These are phyloP conservation scores for Montifringilla adamsi DNA, from an alignment of 2,113 vertebrate genomes.

Conservation along the genomic window DNA sequence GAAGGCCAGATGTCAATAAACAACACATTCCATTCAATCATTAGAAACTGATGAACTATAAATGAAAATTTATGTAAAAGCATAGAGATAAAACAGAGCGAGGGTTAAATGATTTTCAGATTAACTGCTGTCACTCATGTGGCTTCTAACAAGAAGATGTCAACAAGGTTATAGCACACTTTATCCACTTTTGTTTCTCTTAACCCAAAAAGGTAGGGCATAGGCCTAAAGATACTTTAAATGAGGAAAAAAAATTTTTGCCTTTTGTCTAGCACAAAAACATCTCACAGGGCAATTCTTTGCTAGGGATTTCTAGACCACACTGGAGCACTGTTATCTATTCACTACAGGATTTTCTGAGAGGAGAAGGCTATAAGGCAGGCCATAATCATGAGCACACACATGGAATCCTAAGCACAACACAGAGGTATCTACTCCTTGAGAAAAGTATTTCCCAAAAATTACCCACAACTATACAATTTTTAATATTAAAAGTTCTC, in stretches of 20 bases:
- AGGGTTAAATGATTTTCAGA: not conserved
- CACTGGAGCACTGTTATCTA: not conserved
- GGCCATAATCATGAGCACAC: not conserved
- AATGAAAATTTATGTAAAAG: not conserved
- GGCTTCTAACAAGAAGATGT: not conserved
- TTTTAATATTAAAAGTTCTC: not conserved
- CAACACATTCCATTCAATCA: not conserved
- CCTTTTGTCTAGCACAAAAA: not conserved
- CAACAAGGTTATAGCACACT: not conserved
- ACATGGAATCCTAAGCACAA: not conserved
- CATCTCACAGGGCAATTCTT: not conserved
- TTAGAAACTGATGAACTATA: not conserved
- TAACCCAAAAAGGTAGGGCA: not conserved
- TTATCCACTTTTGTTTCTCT: not conserved
- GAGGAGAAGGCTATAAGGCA: not conserved
- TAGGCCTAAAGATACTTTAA: not conserved
- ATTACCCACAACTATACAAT: not conserved
- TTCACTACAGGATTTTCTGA: not conserved
- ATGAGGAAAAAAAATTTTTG: not conserved
- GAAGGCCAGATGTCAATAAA: not conserved
- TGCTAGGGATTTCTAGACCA: not conserved
- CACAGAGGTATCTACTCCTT: not conserved
- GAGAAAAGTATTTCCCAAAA: not conserved
- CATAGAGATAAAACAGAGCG: not conserved
- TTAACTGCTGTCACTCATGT: not conserved